Evolutionary conservation across 2,888 invertebrate species (phyloP).

Genomic region (Drosophila cognata): DNA sequence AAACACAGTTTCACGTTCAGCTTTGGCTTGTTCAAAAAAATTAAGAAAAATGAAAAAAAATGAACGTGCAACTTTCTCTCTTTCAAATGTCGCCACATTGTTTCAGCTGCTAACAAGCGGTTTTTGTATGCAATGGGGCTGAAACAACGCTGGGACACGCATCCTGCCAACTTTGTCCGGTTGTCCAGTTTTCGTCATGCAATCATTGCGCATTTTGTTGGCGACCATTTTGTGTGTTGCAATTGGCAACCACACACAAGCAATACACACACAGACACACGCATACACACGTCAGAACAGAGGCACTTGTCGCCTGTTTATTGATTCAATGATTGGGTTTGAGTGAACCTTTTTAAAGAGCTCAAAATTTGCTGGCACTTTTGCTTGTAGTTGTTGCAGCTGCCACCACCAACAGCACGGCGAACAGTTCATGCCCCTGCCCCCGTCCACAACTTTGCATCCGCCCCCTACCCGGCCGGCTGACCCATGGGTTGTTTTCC

Average conservation of each 20-base stretch:
- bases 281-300: conserved; percentile 13
- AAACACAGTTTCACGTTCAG: conserved; percentile 8
- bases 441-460: not conserved
- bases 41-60: not conserved
- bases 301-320: conserved; percentile 69
- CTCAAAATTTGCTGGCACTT: conserved; percentile 48
- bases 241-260: conserved; percentile 59
- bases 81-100: conserved; percentile 20
- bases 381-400: conserved; percentile 57
- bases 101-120: conserved; percentile 53
- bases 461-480: conserved; percentile 2
- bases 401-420: conserved; percentile 8
- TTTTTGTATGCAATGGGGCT: conserved; percentile 33
- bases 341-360: conserved; percentile 72
- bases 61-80: not conserved
- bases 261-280: conserved; percentile 15
- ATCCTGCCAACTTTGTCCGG: conserved; percentile 14
- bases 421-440: not conserved
- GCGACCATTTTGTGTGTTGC: conserved; percentile 40
- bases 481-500: conserved; percentile 53
- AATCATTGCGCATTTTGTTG: conserved; percentile 55
- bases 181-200: conserved; percentile 35
- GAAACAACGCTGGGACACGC: conserved; percentile 40
- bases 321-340: conserved; percentile 77
- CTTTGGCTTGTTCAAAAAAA: conserved; percentile 1